phyloP scores from a whole-genome alignment of 2,888 invertebrate genomes.

The Ferdinandea cuprea region DNA sequence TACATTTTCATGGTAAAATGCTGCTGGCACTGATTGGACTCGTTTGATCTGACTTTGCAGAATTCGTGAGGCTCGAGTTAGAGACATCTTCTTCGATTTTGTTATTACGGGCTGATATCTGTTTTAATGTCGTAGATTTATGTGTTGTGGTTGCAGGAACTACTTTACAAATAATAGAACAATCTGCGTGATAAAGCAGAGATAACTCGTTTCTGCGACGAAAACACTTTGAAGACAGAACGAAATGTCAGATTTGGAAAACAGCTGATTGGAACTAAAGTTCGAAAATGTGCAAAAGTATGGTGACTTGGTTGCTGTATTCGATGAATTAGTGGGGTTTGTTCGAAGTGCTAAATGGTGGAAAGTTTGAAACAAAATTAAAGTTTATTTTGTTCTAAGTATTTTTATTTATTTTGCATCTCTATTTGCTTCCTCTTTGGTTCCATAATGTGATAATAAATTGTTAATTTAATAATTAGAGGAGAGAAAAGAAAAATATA shows the following conservation, averaged over 20 bases:
- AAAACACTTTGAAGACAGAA: slow-evolving; percentile 47
- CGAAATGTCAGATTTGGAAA: slow-evolving; percentile 25
- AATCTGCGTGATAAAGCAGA: slow-evolving; percentile 46
- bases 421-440: too few species aligned
- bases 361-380: neutral
- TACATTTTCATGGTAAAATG: slow-evolving; percentile 91
- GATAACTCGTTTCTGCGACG: neutral
- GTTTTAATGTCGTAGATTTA: neutral
- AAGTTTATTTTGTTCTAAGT: too few species aligned
- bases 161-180: slow-evolving; percentile 16
- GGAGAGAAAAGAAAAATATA: too few species aligned
- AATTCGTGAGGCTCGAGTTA: slow-evolving; percentile 79
- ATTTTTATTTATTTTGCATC: too few species aligned
- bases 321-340: neutral
- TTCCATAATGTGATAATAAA: too few species aligned
- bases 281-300: slow-evolving; percentile 21
- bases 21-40: slow-evolving; percentile 84
- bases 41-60: slow-evolving; percentile 79
- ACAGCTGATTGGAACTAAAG: slow-evolving; percentile 48
- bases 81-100: slow-evolving; percentile 77
- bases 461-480: too few species aligned
- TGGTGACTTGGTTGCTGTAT: slow-evolving; percentile 5
- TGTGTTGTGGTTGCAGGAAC: slow-evolving; percentile 7
- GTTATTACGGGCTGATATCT: neutral
- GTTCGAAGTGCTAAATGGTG: neutral